These are phyloP conservation scores for Otocyon megalotis DNA, from an alignment of 2,113 vertebrate species.

Conservation along the genomic window DNA sequence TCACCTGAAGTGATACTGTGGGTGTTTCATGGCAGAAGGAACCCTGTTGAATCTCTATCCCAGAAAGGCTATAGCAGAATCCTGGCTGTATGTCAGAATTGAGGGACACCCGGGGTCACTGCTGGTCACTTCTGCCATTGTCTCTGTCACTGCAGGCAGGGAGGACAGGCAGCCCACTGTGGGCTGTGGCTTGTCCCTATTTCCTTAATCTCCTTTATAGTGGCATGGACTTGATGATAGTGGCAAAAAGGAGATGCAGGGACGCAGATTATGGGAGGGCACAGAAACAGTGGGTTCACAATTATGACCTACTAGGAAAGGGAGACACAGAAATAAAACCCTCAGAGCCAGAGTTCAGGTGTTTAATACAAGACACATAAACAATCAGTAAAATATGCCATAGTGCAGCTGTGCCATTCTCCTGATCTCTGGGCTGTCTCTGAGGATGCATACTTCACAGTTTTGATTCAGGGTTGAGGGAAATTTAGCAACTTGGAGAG, in stretches of 20 bases:
- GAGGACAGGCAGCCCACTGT: background rate
- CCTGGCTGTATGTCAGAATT: background rate
- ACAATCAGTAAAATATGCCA: background rate
- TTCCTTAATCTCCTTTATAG: background rate
- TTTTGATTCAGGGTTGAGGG: background rate
- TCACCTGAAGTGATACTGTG: background rate
- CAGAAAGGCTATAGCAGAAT: background rate
- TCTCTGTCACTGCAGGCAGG: background rate
- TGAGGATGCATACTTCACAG: background rate
- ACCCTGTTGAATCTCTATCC: background rate
- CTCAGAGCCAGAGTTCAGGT: background rate
- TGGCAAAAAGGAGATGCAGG: background rate
- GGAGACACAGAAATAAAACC: background rate
- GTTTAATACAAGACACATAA: background rate
- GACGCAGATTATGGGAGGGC: background rate
- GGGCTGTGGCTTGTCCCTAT: background rate
- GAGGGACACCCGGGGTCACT: background rate
- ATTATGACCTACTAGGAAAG: background rate
- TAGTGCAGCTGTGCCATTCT: background rate
- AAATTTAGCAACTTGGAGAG: background rate
- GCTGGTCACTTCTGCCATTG: background rate
- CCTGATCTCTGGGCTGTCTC: background rate
- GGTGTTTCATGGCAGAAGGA: background rate
- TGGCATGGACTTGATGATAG: background rate
- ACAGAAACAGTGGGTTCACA: background rate